Evolutionary conservation across 2,888 invertebrate species (phyloP), one percentile per base, ranked within the genome.

Genomic region (Stenichneumon culpator): DNA sequence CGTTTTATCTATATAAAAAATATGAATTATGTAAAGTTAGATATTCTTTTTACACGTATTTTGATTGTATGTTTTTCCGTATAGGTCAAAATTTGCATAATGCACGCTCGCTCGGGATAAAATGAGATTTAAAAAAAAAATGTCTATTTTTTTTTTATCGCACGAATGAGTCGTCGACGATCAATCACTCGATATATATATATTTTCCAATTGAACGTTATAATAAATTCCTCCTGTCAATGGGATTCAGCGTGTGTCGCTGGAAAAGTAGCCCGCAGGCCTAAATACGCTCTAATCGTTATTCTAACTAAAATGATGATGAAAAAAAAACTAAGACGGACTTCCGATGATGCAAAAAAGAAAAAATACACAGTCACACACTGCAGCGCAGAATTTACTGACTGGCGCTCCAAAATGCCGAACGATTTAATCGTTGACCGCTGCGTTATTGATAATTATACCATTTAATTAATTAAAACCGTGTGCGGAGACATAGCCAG

Each of bases 181-280:
- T 60, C 69, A 69, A 68, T 82, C 52, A 50, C 57, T 69, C 63
- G 47, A 39, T 50, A 84, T 75, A 74, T 54, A 36, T 75, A 60
- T 84, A 50, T 79, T 79, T 80, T 77, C 81, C 67, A 83, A 86
- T 86, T 70, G 83, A 84, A 82, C 63, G 69, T 79, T 72, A 73
- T 81, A 36, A 82, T 78, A 65, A 57, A 79, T 90, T 86, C 86
- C 86, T 90, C 88, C 79, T 86, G 86, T 86, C 81, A 86, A 90
- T 89, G 90, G 90, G 90, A 92, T 89, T 91, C 89, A 90, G 91
- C 90, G 88, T 88, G 88, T 75, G 79, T 90, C 89, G 91, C 91
- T 90, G 92, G 84, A 92, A 92, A 92, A 92, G 92, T 92, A 92
- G 92, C 92, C 92, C 92, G 89, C 92, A 92, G 92, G 92, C 92